A percentile compares a stretch with the other conserved stretches of the same genome.
Evolutionary conservation across 2,888 invertebrate genomes (phyloP).

Genomic region (Eilema depressum): DNA sequence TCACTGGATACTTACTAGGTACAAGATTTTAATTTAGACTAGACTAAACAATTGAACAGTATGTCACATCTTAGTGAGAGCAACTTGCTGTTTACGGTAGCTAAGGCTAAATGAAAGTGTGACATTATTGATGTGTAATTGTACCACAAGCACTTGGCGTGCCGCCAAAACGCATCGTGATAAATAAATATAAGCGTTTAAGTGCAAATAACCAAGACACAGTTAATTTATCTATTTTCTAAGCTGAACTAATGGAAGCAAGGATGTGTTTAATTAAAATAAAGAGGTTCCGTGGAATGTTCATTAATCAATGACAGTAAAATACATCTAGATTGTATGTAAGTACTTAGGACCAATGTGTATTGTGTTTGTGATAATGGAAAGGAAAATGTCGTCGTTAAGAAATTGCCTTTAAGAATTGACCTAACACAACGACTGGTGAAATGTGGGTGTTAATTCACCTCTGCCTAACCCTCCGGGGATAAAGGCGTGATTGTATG

Average conservation of each 20-base stretch:
- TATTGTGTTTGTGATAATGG: not conserved
- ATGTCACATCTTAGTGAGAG: not conserved
- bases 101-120: conserved; percentile 23
- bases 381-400: not conserved
- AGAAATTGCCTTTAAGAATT: too few species aligned
- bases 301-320: conserved; percentile 22
- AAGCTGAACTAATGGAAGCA: conserved; percentile 22
- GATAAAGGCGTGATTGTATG: too few species aligned
- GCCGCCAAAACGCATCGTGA: conserved; percentile 15
- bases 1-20: not conserved
- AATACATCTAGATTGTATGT: conserved; percentile 12
- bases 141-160: conserved; percentile 18
- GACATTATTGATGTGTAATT: conserved; percentile 19
- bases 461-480: too few species aligned
- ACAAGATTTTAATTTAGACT: conserved; percentile 23
- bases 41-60: conserved; percentile 29
- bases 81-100: not conserved
- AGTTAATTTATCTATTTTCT: conserved; percentile 22
- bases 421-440: too few species aligned
- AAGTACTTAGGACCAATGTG: not conserved
- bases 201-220: conserved; percentile 4
- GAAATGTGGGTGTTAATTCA: too few species aligned
- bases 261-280: conserved; percentile 16
- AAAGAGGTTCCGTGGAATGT: conserved; percentile 7
- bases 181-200: conserved; percentile 22